Percentiles rank a stretch among this genome's conserved stretches.
Evolutionary conservation across 92 coral and sea anemone genomes (phyloP).

Genomic region (Nematostella vectensis): DNA sequence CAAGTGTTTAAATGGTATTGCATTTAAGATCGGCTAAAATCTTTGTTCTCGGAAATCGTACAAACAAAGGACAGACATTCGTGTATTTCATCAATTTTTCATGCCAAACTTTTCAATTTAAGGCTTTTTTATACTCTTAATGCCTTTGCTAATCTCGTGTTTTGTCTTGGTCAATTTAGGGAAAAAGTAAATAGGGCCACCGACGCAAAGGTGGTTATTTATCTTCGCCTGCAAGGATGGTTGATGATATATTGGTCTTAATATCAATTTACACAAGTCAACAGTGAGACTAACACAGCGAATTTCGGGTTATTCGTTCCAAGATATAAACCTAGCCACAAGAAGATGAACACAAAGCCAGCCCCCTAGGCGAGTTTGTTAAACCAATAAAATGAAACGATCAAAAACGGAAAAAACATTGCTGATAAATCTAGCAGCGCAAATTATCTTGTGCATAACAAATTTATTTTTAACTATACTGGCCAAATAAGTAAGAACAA

Average conservation of each 20-base stretch:
- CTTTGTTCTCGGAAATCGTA: neutral
- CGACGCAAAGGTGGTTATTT: conserved; percentile 31
- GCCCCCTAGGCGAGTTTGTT: neutral
- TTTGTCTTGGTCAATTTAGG: conserved; percentile 51
- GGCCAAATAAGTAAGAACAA: too few species aligned
- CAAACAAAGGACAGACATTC: conserved; percentile 12
- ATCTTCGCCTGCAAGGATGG: conserved; percentile 7
- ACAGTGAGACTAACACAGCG: neutral
- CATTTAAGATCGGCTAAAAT: neutral
- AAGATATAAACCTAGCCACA: neutral
- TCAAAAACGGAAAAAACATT: neutral
- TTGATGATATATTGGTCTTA: conserved; percentile 1
- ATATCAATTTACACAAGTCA: conserved; percentile 1
- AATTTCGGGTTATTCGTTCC: neutral
- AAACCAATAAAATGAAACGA: neutral
- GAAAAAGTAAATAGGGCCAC: conserved; percentile 36
- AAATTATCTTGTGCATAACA: too few species aligned
- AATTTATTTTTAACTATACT: too few species aligned
- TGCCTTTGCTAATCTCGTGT: conserved; percentile 62
- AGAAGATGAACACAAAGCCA: neutral
- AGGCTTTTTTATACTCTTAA: conserved; percentile 45
- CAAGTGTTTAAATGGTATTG: neutral
- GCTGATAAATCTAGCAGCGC: too few species aligned
- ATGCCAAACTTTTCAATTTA: conserved; percentile 79
- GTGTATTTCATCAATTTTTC: conserved; percentile 47